Percentiles rank a stretch among this genome's conserved stretches.
Evolutionary conservation across 2,113 vertebrate species (phyloP).

Genomic region (Azemiops feae): DNA sequence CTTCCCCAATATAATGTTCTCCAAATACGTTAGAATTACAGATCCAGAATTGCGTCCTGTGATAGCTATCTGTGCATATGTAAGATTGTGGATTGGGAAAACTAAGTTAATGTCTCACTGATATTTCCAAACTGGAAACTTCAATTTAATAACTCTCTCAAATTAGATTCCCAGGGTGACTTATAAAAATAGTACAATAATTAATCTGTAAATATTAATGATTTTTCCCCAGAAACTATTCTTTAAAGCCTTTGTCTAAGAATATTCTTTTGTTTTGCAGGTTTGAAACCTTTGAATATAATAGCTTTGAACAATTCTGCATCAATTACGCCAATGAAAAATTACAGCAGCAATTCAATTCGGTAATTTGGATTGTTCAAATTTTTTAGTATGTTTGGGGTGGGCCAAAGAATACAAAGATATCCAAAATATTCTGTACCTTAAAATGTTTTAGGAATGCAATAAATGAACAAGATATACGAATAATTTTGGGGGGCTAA

Average conservation of each 20-base stretch:
- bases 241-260: neutral
- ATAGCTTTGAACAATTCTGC: conserved; percentile 98
- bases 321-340: conserved; percentile 99
- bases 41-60: neutral
- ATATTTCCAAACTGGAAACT: neutral
- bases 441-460: neutral
- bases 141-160: neutral
- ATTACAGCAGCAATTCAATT: conserved; percentile 97
- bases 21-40: neutral
- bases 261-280: conserved; percentile 67
- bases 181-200: neutral
- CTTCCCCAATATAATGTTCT: neutral
- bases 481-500: neutral
- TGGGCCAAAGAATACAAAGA: neutral
- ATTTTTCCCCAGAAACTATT: neutral
- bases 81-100: neutral
- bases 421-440: neutral
- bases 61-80: neutral
- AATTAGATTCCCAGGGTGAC: neutral
- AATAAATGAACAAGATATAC: neutral
- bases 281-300: conserved; percentile 95
- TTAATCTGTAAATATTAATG: neutral
- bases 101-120: neutral
- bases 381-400: accelerated
- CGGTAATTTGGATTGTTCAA: conserved; percentile 69